Evolutionary conservation across 2,797 vertebrate species (phyloP).

Genomic region (Falco columbarius): DNA sequence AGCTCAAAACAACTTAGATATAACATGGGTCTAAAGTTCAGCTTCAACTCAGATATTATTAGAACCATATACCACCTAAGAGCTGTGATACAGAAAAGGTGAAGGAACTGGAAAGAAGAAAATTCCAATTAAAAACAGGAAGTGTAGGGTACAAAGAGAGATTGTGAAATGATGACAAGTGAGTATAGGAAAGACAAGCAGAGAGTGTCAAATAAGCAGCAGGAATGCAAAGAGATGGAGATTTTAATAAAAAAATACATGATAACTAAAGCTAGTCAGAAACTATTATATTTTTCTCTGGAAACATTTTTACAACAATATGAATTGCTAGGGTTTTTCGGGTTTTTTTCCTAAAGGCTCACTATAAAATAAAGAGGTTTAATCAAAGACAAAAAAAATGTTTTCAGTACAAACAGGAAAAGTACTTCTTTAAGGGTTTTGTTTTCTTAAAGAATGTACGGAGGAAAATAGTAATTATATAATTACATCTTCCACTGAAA

Average conservation of each 20-base stretch:
- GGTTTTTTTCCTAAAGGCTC: not conserved
- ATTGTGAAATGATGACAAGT: not conserved
- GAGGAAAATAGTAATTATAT: not conserved
- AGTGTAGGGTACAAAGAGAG: slow-evolving; percentile 23
- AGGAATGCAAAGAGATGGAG: slow-evolving; percentile 15
- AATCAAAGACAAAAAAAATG: not conserved
- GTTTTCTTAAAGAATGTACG: not conserved
- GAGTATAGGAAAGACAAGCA: not conserved
- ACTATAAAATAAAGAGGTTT: not conserved
- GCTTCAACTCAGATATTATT: slow-evolving; percentile 12
- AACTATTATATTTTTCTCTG: not conserved
- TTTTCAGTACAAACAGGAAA: slow-evolving; percentile 5
- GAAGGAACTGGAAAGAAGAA: slow-evolving; percentile 19
- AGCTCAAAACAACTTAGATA: slow-evolving; percentile 23
- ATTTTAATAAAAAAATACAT: slow-evolving; percentile 20
- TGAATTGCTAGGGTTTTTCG: not conserved
- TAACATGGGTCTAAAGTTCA: not conserved
- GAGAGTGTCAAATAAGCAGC: slow-evolving; percentile 31
- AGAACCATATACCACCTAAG: not conserved
- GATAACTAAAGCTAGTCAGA: slow-evolving; percentile 32
- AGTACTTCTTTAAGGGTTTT: not conserved
- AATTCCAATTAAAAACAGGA: slow-evolving; percentile 58
- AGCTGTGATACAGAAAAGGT: not conserved
- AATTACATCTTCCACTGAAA: not conserved
- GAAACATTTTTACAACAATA: not conserved